These are phyloP conservation scores for Hydropsyche betteni DNA, from an alignment of 2,888 invertebrate species.

Conservation along the genomic window DNA sequence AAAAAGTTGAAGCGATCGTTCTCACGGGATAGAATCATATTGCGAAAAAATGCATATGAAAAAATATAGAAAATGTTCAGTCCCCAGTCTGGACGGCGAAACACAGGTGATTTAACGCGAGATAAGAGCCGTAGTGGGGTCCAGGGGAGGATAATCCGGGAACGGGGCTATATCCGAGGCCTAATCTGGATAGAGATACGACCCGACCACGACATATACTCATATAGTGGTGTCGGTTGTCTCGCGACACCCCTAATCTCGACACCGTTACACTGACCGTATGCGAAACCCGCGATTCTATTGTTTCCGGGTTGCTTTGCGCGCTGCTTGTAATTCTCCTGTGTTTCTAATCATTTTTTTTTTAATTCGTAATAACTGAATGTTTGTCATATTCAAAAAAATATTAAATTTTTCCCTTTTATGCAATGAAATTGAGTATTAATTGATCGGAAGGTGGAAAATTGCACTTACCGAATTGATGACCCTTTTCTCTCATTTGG, in stretches of 20 bases:
- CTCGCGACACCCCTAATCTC: conserved; percentile 14
- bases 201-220: background rate
- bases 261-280: background rate
- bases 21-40: no score
- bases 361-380: no score
- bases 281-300: background rate
- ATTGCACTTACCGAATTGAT: no score
- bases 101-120: conserved; percentile 33
- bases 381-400: no score
- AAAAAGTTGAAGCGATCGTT: conserved; percentile 5
- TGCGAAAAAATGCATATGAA: no score
- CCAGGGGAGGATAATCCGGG: conserved; percentile 31
- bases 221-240: background rate
- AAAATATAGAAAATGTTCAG: no score
- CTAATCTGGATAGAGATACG: conserved; percentile 33
- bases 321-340: no score
- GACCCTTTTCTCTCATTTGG: no score
- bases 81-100: background rate
- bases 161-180: conserved; percentile 15
- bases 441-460: no score
- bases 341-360: no score
- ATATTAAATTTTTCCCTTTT: no score
- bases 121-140: conserved; percentile 17
- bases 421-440: no score
- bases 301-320: background rate